Evolutionary conservation across 2,888 invertebrate species (phyloP).

Genomic region (Parapristionchus giblindavisi): DNA sequence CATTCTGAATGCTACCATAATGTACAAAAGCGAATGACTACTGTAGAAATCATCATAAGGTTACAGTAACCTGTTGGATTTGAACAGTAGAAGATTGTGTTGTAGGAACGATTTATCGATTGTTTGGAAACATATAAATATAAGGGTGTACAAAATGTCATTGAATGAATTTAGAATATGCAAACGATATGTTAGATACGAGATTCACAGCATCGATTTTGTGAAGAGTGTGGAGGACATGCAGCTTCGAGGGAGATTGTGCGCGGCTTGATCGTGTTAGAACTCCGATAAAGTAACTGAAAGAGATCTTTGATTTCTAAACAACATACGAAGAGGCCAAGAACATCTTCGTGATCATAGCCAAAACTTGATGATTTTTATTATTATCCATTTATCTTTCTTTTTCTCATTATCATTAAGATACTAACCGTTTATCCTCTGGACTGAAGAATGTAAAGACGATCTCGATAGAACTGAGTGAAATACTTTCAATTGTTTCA

Average conservation of each 20-base stretch:
- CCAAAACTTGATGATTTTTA: too few relatives aligned
- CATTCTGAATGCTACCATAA: background rate
- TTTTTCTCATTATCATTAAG: too few relatives aligned
- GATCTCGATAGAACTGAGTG: too few relatives aligned
- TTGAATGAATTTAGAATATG: constrained; percentile 10
- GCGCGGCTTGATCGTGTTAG: background rate
- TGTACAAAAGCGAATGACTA: too few relatives aligned
- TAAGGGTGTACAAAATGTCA: background rate
- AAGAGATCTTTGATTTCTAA: too few relatives aligned
- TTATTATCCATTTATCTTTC: too few relatives aligned
- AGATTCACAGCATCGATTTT: background rate
- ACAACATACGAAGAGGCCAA: too few relatives aligned
- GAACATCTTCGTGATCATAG: too few relatives aligned
- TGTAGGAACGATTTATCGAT: constrained; percentile 16
- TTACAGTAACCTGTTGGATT: background rate
- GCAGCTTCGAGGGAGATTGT: constrained; percentile 1
- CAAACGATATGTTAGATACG: constrained; percentile 1
- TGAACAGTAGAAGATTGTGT: too few relatives aligned
- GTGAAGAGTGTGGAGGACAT: background rate
- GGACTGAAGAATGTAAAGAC: too few relatives aligned
- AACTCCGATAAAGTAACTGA: constrained; percentile 4
- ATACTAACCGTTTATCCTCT: too few relatives aligned
- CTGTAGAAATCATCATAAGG: background rate
- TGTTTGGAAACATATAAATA: constrained; percentile 12
- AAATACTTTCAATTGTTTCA: too few relatives aligned